Evolutionary conservation across 2,888 invertebrate genomes (phyloP), one percentile per base, ranked within the genome.

Genomic region (Sarcophaga subvicina): DNA sequence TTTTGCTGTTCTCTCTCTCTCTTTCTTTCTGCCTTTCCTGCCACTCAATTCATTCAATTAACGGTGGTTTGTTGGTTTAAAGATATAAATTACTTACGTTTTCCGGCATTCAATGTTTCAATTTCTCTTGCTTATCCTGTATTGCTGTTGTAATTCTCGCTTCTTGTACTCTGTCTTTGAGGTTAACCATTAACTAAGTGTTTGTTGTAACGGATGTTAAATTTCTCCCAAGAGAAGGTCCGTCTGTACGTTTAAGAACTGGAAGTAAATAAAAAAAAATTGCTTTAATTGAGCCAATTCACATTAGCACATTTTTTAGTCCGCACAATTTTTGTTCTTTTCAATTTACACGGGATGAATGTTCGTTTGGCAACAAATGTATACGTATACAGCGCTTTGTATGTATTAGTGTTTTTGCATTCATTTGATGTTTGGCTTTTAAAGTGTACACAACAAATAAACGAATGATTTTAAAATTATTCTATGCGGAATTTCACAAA

Each of bases 141-240:
- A 54, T 54, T 54, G 54, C 17, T 54, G 54, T 54, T 54, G 22
- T 22, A 22, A 22, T 22, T 22, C 22, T 22, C 22, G 22, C 22
- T 22, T 22, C 22, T 22, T 22, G 0, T 54, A 54, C 12, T 14
- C 54, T 22, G 25, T 64, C 14, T 14, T 63, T 73, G 63, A 4
- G 63, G 27, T 71, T 73, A 59, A 17, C 69, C 69, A 49, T 49
- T 69, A 69, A 49, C n/a, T 69, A 22, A 49, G 69, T 14, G 20
- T 17, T 76, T 66, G 54, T 72, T 66, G 71, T 80, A 54, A 71
- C 59, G 72, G 54, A 60, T 49, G 64, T 80, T 66, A 73, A 80
- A 73, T 73, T 66, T 73, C 60, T 67, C 80, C 73, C 67, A 22
- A 27, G 80, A 73, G 73, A 59, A 10, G 45, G 20, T n/a, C 54